phyloP scores from a whole-genome alignment of 2,888 invertebrate genomes.

The Silvanus unidentatus region DNA sequence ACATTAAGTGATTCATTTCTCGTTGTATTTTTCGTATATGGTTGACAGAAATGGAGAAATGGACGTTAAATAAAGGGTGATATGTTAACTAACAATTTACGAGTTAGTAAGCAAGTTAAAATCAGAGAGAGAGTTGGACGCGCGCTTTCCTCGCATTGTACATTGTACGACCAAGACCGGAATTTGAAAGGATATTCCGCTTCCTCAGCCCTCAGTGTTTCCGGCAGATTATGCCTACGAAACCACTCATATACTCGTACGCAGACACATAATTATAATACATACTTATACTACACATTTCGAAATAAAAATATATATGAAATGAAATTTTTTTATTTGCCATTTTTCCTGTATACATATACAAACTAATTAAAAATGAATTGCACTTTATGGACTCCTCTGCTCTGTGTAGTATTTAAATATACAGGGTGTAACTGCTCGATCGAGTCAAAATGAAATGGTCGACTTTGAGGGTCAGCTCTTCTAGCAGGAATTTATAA shows the following conservation, averaged over 20 bases:
- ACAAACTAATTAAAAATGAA: no score
- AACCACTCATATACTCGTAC: constrained; percentile 24
- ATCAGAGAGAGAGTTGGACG: constrained; percentile 9
- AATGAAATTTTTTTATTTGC: no score
- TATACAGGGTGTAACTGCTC: no score
- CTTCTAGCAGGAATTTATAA: no score
- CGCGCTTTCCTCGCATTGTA: constrained; percentile 24
- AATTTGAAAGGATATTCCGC: constrained; percentile 31
- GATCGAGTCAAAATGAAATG: no score
- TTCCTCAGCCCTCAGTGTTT: constrained; percentile 29
- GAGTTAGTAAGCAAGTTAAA: constrained; percentile 26
- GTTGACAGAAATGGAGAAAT: constrained; percentile 14
- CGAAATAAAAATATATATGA: no score
- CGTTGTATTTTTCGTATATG: constrained; percentile 16
- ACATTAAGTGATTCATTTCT: constrained; percentile 19
- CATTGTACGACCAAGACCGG: constrained; percentile 29
- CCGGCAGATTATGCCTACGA: constrained; percentile 30
- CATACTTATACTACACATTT: constrained; percentile 2
- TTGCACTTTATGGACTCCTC: no score
- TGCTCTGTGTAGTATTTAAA: no score
- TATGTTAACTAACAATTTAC: constrained; percentile 26
- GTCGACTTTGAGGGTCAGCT: no score
- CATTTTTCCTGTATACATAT: no score
- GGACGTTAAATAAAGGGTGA: constrained; percentile 20
- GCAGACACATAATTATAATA: constrained; percentile 28